phyloP scores from a whole-genome alignment of 2,113 vertebrate genomes.

The Seriola quinqueradiata region DNA sequence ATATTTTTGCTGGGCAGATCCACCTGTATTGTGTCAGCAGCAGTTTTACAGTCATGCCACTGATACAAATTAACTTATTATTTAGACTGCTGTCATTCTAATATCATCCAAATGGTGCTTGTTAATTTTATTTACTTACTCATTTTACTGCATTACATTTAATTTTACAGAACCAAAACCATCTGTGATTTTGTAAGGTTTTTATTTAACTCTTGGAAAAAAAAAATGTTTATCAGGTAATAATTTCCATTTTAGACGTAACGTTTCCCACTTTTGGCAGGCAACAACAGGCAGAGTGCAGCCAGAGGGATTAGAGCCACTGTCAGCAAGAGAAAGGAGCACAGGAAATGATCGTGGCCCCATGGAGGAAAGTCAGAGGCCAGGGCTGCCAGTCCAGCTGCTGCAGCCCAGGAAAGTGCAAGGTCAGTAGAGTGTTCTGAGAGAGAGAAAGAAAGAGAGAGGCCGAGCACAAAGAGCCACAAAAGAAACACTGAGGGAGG shows the following conservation, averaged over 20 bases:
- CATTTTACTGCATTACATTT: conserved; percentile 12
- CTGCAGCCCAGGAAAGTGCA: conserved; percentile 71
- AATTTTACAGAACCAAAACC: conserved; percentile 12
- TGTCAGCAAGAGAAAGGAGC: conserved; percentile 77
- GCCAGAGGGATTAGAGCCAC: conserved; percentile 74
- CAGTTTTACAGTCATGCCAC: conserved; percentile 12
- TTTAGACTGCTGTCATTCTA: conserved; percentile 21
- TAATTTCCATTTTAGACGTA: conserved; percentile 38
- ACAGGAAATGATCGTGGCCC: conserved; percentile 80
- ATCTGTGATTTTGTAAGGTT: not conserved
- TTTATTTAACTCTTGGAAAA: conserved; percentile 3
- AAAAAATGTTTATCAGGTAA: not conserved
- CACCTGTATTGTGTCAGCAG: conserved; percentile 28
- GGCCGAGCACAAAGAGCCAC: conserved; percentile 46
- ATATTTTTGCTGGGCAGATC: conserved; percentile 5
- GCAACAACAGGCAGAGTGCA: conserved; percentile 49
- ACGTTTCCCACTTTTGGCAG: conserved; percentile 37
- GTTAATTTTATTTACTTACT: conserved; percentile 13
- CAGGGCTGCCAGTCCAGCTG: conserved; percentile 68
- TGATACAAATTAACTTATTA: conserved; percentile 1
- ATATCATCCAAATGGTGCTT: not conserved
- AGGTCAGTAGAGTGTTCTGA: conserved; percentile 70
- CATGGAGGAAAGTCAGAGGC: conserved; percentile 72
- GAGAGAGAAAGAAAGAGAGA: conserved; percentile 29
- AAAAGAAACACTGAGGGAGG: conserved; percentile 30